These are phyloP conservation scores for Paedocypris micromegethes DNA, from an alignment of 2,797 vertebrate genomes.

Conservation along the genomic window DNA sequence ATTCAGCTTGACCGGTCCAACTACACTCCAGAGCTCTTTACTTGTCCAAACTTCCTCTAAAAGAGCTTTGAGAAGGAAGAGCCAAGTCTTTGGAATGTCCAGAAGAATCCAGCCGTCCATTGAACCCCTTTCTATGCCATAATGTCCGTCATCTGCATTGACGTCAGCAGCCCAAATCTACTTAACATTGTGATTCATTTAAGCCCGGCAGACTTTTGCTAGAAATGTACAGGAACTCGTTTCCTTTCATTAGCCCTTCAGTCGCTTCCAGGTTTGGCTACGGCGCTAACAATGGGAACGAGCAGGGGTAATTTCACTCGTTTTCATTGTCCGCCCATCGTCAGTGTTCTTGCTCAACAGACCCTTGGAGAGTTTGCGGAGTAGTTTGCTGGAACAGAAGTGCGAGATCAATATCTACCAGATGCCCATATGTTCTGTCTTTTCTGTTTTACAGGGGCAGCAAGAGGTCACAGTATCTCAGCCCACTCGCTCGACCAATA, in stretches of 20 bases:
- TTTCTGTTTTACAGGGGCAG: slow-evolving; percentile 64
- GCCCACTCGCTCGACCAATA: slow-evolving; percentile 67
- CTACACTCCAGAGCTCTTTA: slow-evolving; percentile 27
- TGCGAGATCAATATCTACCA: slow-evolving; percentile 19
- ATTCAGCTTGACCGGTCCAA: slow-evolving; percentile 35
- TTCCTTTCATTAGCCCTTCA: no score
- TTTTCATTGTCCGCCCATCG: no score
- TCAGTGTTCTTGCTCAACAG: background rate
- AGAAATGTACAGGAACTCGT: no score
- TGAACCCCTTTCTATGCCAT: background rate
- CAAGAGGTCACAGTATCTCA: slow-evolving; percentile 70
- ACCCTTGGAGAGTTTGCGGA: slow-evolving; percentile 7
- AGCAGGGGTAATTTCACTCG: no score
- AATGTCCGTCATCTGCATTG: slow-evolving; percentile 3
- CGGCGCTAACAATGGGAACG: no score
- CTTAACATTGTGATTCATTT: background rate
- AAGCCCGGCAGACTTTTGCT: no score
- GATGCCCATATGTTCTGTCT: slow-evolving; percentile 30
- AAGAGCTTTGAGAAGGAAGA: slow-evolving; percentile 25
- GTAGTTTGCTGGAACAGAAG: slow-evolving; percentile 1
- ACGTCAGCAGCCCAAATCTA: slow-evolving; percentile 1
- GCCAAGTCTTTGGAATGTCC: slow-evolving; percentile 28
- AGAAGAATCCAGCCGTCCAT: slow-evolving; percentile 37
- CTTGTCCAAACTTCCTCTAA: background rate
- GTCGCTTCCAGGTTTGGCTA: no score